These are phyloP conservation scores for Quadriops clusia DNA, from an alignment of 2,888 invertebrate genomes.

Conservation along the genomic window DNA sequence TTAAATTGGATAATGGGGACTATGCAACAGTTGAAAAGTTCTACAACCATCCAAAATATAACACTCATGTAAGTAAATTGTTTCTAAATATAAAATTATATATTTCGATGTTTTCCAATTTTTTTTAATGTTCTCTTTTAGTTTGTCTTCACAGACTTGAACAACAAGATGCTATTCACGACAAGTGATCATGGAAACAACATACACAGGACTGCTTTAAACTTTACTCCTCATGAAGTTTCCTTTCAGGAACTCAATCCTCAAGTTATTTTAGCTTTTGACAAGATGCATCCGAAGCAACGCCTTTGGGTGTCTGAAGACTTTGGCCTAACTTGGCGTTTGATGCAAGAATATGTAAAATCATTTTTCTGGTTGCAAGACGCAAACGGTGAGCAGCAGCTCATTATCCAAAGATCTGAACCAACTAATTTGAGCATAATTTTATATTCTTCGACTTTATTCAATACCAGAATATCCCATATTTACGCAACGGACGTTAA, in stretches of 20 bases:
- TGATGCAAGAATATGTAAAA: constrained; percentile 62
- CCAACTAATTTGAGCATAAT: constrained; percentile 47
- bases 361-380: constrained; percentile 61
- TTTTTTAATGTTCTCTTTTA: constrained; percentile 36
- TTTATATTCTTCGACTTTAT: constrained; percentile 31
- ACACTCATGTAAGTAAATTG: constrained; percentile 58
- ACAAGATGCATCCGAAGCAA: constrained; percentile 53
- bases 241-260: constrained; percentile 62
- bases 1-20: constrained; percentile 43
- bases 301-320: constrained; percentile 60
- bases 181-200: constrained; percentile 61
- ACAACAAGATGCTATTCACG: constrained; percentile 62
- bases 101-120: background rate
- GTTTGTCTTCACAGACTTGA: constrained; percentile 77
- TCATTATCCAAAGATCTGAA: constrained; percentile 59
- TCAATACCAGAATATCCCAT: constrained; percentile 13
- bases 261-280: constrained; percentile 58
- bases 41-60: constrained; percentile 70
- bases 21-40: constrained; percentile 70
- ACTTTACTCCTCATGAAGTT: constrained; percentile 68
- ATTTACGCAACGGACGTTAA: constrained; percentile 47
- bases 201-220: constrained; percentile 50
- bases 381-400: constrained; percentile 30
- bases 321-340: constrained; percentile 59
- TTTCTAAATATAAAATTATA: constrained; percentile 1